Conservation (phyloP, 2,113 vertebrate genomes). For the Dascyllus trimaculatus region DNA sequence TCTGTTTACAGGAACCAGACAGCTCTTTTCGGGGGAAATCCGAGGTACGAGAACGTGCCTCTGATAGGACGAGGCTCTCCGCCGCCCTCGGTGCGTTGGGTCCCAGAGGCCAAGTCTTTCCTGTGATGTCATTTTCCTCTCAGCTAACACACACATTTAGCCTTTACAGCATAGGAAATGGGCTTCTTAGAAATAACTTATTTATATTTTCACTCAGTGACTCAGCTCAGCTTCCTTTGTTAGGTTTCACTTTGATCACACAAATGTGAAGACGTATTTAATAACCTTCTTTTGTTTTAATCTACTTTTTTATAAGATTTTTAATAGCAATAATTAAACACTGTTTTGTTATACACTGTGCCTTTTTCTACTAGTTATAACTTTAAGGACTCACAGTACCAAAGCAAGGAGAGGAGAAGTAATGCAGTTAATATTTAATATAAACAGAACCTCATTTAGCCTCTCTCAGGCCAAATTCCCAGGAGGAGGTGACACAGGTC, state of each 20-base stretch:
- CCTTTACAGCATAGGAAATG: slow-evolving; percentile 24
- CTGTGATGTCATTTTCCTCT: slow-evolving; percentile 55
- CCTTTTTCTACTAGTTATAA: slow-evolving; percentile 32
- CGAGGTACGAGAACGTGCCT: slow-evolving; percentile 95
- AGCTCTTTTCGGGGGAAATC: slow-evolving; percentile 92
- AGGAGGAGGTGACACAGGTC: slow-evolving; percentile 11
- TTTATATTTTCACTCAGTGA: background rate
- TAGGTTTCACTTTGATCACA: background rate
- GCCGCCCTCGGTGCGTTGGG: slow-evolving; percentile 93
- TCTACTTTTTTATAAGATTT: background rate
- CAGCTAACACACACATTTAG: slow-evolving; percentile 23
- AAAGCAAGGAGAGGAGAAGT: slow-evolving; percentile 50
- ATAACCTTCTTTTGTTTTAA: background rate
- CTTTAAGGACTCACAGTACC: background rate
- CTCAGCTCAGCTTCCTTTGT: background rate
- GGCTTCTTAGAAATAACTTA: slow-evolving; percentile 9
- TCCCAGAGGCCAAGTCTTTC: slow-evolving; percentile 67
- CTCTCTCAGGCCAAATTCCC: slow-evolving; percentile 34
- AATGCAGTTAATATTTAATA: slow-evolving; percentile 73
- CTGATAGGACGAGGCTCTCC: slow-evolving; percentile 96
- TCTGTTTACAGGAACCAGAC: slow-evolving; percentile 90
- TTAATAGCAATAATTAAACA: slow-evolving; percentile 6
- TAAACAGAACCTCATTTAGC: slow-evolving; percentile 55
- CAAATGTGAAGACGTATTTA: background rate
- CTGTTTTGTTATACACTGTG: background rate